These are phyloP conservation scores for Ophiodon elongatus DNA, from an alignment of 2,113 vertebrate species.

Conservation along the genomic window DNA sequence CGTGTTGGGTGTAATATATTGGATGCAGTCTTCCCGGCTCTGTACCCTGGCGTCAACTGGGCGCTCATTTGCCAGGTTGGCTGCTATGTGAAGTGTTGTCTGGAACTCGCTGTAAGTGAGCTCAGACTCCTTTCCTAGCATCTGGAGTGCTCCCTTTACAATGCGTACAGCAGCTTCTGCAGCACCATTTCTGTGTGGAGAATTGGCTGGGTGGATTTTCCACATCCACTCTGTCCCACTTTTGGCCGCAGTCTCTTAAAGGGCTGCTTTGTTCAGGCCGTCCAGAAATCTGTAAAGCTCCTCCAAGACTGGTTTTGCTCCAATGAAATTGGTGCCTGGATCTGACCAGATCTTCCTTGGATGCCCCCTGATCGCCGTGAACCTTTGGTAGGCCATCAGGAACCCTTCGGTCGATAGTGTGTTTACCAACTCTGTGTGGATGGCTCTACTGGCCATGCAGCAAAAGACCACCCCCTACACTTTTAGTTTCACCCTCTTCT, in stretches of 20 bases:
- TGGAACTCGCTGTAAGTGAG: background rate
- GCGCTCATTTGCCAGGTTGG: too few relatives aligned
- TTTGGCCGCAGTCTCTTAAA: background rate
- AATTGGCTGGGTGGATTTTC: conserved; percentile 7
- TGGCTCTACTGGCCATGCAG: conserved; percentile 3
- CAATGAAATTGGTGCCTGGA: background rate
- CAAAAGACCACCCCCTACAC: background rate
- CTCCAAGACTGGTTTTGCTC: background rate
- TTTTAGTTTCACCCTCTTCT: background rate
- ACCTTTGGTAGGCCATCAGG: conserved; percentile 9
- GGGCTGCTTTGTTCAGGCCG: background rate
- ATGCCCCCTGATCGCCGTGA: background rate
- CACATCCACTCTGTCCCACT: background rate
- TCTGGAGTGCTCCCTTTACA: background rate
- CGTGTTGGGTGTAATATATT: background rate
- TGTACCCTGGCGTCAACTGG: background rate
- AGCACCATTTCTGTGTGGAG: conserved; percentile 3
- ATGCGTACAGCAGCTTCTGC: background rate
- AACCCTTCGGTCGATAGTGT: background rate
- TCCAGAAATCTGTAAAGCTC: background rate
- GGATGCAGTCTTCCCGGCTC: background rate
- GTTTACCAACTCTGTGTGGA: background rate
- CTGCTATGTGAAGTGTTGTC: too few relatives aligned
- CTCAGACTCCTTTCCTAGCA: background rate
- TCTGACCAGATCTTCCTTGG: conserved; percentile 7